Base-by-base conservation (phyloP, 2,113 vertebrate genomes). In the Corydoras sp. region DNA sequence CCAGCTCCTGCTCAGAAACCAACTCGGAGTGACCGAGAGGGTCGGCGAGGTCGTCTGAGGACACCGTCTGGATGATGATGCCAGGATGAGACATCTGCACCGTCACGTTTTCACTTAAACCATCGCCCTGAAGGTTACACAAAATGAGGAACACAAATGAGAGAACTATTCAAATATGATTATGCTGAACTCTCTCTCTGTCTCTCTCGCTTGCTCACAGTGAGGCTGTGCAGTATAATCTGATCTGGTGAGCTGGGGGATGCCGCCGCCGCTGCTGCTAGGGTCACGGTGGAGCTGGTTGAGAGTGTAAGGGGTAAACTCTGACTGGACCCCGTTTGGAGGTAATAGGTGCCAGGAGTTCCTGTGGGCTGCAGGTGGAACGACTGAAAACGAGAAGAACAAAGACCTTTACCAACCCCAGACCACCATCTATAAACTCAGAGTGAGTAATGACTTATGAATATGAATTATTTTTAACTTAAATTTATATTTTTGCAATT, bases 311-410 rank as follows among this genome's bases (percentile, higher is more conserved):
- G 84, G 0, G 96, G 96, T 49, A 98, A 92, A 29, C 93, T 91
- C 88, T 95, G 95, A 86, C 85, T 95, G 50, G 96, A 92, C 63
- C 92, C 90, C 0, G 95, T 98, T 82, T 99, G 97, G 69, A 99
- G 91, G 69, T 94, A 89, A 82, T 97, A 98, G 4, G 97, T 99
- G 14, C 97, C 96, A 8, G 95, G 95, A 9, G 96, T 98, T 72
- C 95, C 91, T 3, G 95, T 99, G 0, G 96, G 95, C 87, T 99
- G 97, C 60, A 99, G 91, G 78, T 98, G 96, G 81, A 99, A 99
- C 48, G 97, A 99, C 97, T 99, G 49, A 5, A 53, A 69, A 68
- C 76, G 31, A 79, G 4, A 79, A 1, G 49, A 0, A 14, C 24
- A 31, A 63, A n/a, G 32, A 11, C 15, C 7, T 29, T 13, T 10